These are phyloP conservation scores for Nomada hirtipes DNA, from an alignment of 2,888 invertebrate species.

Conservation along the genomic window DNA sequence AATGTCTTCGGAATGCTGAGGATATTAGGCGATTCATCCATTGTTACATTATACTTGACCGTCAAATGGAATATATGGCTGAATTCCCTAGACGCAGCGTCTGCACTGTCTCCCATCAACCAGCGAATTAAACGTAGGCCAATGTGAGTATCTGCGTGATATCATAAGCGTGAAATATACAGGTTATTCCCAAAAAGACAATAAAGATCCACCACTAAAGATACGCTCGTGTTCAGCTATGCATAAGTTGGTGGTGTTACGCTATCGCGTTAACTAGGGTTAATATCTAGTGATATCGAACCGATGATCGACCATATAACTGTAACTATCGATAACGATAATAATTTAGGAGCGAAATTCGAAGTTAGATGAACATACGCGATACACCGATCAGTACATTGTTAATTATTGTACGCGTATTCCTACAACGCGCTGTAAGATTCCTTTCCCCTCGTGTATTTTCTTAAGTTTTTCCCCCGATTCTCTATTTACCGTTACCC, in stretches of 20 bases:
- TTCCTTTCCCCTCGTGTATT: too few relatives aligned
- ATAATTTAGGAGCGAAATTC: too few relatives aligned
- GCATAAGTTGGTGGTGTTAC: not conserved
- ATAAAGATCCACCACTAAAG: not conserved
- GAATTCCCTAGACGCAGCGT: slow-evolving; percentile 72
- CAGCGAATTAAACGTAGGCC: slow-evolving; percentile 77
- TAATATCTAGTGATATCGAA: too few relatives aligned
- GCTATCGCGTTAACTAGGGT: too few relatives aligned
- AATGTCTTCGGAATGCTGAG: slow-evolving; percentile 40
- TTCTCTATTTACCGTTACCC: too few relatives aligned
- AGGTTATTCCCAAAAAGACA: not conserved
- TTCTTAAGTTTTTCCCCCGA: too few relatives aligned
- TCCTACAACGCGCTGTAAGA: too few relatives aligned
- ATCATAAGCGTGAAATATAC: not conserved
- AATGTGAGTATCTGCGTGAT: slow-evolving; percentile 73
- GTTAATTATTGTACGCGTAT: too few relatives aligned
- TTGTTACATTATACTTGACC: slow-evolving; percentile 73
- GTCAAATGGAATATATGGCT: slow-evolving; percentile 71
- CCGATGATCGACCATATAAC: too few relatives aligned
- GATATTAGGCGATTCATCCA: slow-evolving; percentile 55
- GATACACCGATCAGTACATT: too few relatives aligned
- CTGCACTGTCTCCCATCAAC: slow-evolving; percentile 72
- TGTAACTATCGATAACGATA: too few relatives aligned
- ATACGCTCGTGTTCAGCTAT: not conserved
- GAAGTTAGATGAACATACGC: too few relatives aligned